These are phyloP conservation scores for Tipula confusa DNA, from an alignment of 2,888 invertebrate species.

Conservation along the genomic window DNA sequence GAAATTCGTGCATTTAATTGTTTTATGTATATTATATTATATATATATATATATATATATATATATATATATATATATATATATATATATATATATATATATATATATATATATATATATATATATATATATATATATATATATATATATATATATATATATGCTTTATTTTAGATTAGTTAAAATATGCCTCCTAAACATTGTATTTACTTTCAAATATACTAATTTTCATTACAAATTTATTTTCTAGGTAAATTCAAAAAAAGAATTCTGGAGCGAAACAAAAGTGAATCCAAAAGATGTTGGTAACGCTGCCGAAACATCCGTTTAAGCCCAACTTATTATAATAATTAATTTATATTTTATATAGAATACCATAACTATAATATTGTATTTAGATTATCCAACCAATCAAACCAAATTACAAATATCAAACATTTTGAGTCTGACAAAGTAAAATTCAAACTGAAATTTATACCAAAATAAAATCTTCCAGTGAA, in stretches of 20 bases:
- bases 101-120: too few relatives aligned
- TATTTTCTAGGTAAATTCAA: slow-evolving; percentile 43
- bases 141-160: too few relatives aligned
- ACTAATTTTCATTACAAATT: slow-evolving; percentile 27
- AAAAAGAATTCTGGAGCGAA: slow-evolving; percentile 46
- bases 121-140: too few relatives aligned
- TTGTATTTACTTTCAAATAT: neutral
- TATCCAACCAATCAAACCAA: neutral
- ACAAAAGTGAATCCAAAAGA: slow-evolving; percentile 37
- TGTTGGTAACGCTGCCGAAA: slow-evolving; percentile 37
- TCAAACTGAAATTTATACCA: too few relatives aligned
- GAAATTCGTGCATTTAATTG: neutral
- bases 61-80: too few relatives aligned
- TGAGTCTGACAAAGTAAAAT: neutral
- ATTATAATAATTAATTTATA: neutral
- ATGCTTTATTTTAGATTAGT: neutral
- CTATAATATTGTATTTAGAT: neutral
- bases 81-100: too few relatives aligned
- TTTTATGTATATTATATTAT: neutral
- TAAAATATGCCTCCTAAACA: neutral
- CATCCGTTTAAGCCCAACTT: slow-evolving; percentile 36
- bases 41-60: too few relatives aligned
- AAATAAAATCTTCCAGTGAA: neutral
- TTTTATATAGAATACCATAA: neutral
- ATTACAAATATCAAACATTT: neutral